Conservation (phyloP, 1,140 invertebrate species). For the Lycorma delicatula region DNA sequence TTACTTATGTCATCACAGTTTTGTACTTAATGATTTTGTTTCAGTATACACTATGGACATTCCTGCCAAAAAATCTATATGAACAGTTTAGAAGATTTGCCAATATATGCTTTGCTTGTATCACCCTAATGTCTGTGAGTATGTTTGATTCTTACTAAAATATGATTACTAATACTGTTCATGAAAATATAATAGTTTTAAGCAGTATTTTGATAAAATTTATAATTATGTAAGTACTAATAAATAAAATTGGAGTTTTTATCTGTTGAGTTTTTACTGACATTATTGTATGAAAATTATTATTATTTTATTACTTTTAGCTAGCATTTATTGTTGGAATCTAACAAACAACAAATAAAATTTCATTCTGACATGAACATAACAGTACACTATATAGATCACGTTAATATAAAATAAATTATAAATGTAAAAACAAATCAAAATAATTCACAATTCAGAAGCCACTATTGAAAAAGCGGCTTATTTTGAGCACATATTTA, state of each 20-base stretch:
- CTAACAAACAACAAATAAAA: too few relatives aligned
- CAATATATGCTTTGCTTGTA: slow-evolving; percentile 76
- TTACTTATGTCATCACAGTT: too few relatives aligned
- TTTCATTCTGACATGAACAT: too few relatives aligned
- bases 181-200: not conserved
- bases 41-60: slow-evolving; percentile 69
- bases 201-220: slow-evolving; percentile 3
- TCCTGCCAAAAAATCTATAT: slow-evolving; percentile 73
- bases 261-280: not conserved
- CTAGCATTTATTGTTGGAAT: too few relatives aligned
- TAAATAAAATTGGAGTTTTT: not conserved
- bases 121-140: slow-evolving; percentile 60
- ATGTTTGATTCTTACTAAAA: not conserved
- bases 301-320: too few relatives aligned
- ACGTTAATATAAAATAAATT: too few relatives aligned
- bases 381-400: too few relatives aligned
- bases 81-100: slow-evolving; percentile 77
- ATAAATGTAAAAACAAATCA: too few relatives aligned
- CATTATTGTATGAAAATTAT: not conserved
- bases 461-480: too few relatives aligned
- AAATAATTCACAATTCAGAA: too few relatives aligned
- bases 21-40: too few relatives aligned
- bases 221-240: not conserved
- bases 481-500: too few relatives aligned
- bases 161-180: not conserved